These are phyloP conservation scores for Drosophila persimilis DNA, from an alignment of 1,140 invertebrate species.

Conservation along the genomic window DNA sequence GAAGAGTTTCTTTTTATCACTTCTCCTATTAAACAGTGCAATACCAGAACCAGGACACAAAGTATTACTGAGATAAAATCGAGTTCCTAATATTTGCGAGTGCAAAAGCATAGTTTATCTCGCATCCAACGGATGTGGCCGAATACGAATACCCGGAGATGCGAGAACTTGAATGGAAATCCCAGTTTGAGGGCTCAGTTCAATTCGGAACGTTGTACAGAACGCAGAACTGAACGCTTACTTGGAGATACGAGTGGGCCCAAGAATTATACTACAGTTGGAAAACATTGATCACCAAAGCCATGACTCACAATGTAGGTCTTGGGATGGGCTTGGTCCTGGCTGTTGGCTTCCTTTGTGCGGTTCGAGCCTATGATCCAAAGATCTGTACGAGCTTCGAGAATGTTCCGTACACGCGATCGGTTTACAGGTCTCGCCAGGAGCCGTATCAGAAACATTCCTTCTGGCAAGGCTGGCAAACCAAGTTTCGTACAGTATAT, in stretches of 20 bases:
- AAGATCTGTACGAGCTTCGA: background rate
- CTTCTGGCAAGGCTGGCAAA: constrained; percentile 9
- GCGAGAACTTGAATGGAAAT: background rate
- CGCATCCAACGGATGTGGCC: constrained; percentile 3
- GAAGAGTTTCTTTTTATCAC: too few species aligned
- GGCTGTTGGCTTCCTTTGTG: background rate
- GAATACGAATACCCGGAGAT: background rate
- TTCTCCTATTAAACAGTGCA: too few species aligned
- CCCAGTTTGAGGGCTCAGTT: constrained; percentile 21
- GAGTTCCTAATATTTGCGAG: constrained; percentile 4
- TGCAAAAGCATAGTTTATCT: constrained; percentile 20
- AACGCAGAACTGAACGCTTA: background rate
- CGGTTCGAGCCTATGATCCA: background rate
- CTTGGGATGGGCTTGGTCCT: background rate
- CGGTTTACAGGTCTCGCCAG: background rate
- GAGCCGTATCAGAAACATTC: constrained; percentile 1
- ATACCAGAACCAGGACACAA: background rate
- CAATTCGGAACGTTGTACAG: constrained; percentile 14
- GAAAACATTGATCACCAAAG: background rate
- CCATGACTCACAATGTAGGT: constrained; percentile 1
- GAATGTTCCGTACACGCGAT: background rate
- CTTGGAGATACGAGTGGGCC: background rate
- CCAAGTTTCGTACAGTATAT: constrained; percentile 2
- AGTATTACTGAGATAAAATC: background rate
- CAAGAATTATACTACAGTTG: background rate